Conservation (phyloP, 2,797 vertebrate genomes). For the Setipinna tenuifilis region DNA sequence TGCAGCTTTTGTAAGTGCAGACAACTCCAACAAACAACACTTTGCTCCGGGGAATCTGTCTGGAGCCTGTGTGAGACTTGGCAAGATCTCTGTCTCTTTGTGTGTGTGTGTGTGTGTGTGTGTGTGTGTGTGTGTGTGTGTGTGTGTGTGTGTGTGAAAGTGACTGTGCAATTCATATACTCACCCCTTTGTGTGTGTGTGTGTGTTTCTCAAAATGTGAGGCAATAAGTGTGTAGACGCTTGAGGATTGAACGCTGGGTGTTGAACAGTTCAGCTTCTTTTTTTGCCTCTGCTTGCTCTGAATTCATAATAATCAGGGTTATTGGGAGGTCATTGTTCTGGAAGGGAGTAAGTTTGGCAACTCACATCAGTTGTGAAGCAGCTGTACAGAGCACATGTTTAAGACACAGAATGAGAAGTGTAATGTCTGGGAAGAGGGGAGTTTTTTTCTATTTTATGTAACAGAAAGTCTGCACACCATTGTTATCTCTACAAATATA, state of each 20-base stretch:
- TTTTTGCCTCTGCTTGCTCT: slow-evolving; percentile 16
- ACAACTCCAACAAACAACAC: slow-evolving; percentile 40
- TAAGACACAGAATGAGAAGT: not conserved
- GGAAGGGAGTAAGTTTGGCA: not conserved
- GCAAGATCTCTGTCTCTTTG: slow-evolving; percentile 5
- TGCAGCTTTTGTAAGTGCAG: slow-evolving; percentile 48
- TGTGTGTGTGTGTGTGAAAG: slow-evolving; percentile 30
- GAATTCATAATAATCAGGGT: slow-evolving; percentile 59
- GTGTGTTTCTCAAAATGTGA: not conserved
- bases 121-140: slow-evolving; percentile 29
- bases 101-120: slow-evolving; percentile 42
- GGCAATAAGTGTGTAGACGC: not conserved
- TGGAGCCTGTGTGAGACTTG: not conserved
- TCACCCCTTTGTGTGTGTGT: not conserved
- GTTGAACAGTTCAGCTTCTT: slow-evolving; percentile 5
- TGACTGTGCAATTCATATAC: not conserved
- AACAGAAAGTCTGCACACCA: too few species aligned
- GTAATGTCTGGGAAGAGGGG: not conserved
- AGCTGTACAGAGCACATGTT: not conserved
- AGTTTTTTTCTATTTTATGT: too few species aligned
- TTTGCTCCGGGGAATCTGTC: not conserved
- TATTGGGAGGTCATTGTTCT: slow-evolving; percentile 41
- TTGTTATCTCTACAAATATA: too few species aligned
- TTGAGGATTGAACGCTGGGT: not conserved
- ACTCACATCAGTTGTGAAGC: not conserved